Percentiles rank a stretch among this genome's conserved stretches.
Conservation (phyloP, 2,797 vertebrate genomes). For the Microctenopoma stevenorrisi region DNA sequence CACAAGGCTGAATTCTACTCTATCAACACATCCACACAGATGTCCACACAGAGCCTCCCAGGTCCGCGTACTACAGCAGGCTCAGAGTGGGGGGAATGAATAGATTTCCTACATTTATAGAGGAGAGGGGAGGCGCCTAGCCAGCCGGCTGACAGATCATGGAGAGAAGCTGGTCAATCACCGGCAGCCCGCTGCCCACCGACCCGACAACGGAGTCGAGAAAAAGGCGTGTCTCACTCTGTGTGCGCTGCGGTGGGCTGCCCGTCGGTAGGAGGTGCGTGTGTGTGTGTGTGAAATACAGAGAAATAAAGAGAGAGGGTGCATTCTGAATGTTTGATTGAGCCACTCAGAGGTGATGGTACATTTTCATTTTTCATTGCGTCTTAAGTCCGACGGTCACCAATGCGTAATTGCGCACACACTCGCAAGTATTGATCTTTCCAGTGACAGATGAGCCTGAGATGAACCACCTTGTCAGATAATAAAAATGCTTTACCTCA, state of each 20-base stretch:
- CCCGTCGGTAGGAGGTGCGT: conserved; percentile 36
- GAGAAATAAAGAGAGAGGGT: not conserved
- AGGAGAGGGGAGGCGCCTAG: conserved; percentile 85
- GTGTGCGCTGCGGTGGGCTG: conserved; percentile 65
- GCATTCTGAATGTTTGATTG: not conserved
- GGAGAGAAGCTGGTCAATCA: conserved; percentile 84
- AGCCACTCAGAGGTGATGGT: conserved; percentile 11
- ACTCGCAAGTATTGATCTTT: conserved; percentile 16
- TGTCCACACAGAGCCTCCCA: conserved; percentile 47
- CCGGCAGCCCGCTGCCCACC: conserved; percentile 76
- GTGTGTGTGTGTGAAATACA: conserved; percentile 18
- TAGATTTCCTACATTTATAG: conserved; percentile 82
- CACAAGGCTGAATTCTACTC: conserved; percentile 51
- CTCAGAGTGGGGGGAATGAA: conserved; percentile 73
- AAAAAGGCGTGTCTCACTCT: conserved; percentile 79
- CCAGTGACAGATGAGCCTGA: conserved; percentile 27
- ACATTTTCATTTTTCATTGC: conserved; percentile 5
- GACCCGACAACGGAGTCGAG: conserved; percentile 75
- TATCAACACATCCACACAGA: conserved; percentile 71
- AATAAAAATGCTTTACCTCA: not conserved
- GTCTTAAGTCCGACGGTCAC: conserved; percentile 20
- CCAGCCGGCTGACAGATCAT: conserved; percentile 78
- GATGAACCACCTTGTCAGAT: conserved; percentile 34
- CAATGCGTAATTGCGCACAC: conserved; percentile 71
- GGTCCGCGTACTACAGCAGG: conserved; percentile 67